Evolutionary conservation across 2,888 invertebrate genomes (phyloP).

Genomic region (Germaria angustata): DNA sequence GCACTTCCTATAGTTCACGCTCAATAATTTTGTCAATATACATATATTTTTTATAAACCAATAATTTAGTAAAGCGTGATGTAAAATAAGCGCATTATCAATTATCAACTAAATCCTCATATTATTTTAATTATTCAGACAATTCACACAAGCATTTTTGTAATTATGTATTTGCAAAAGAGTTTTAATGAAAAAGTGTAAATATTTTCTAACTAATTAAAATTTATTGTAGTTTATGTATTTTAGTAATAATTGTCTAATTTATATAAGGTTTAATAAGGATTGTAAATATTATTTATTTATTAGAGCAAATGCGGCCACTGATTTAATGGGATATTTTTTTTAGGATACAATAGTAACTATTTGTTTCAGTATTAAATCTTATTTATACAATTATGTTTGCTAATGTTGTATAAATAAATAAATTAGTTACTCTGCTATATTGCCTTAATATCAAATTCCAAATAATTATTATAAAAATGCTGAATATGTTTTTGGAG

Average conservation of each 20-base stretch:
- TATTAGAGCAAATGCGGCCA: background rate
- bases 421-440: background rate
- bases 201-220: background rate
- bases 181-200: no score
- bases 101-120: background rate
- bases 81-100: conserved; percentile 7
- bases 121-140: background rate
- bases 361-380: background rate
- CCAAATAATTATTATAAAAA: background rate
- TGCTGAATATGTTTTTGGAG: background rate
- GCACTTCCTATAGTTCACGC: no score
- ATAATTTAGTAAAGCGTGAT: background rate
- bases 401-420: conserved; percentile 3
- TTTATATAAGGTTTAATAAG: conserved; percentile 6
- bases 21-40: no score
- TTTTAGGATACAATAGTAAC: background rate
- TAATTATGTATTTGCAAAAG: background rate
- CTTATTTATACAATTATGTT: conserved; percentile 2
- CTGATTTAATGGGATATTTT: conserved; percentile 8
- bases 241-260: background rate
- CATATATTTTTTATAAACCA: background rate
- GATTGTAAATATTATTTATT: no score
- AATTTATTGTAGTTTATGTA: background rate
- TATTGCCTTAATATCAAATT: background rate
- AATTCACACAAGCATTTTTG: background rate